Evolutionary conservation across 2,113 vertebrate species (phyloP), one percentile per base, ranked within the genome.

Genomic region (Amphiprion ocellaris): DNA sequence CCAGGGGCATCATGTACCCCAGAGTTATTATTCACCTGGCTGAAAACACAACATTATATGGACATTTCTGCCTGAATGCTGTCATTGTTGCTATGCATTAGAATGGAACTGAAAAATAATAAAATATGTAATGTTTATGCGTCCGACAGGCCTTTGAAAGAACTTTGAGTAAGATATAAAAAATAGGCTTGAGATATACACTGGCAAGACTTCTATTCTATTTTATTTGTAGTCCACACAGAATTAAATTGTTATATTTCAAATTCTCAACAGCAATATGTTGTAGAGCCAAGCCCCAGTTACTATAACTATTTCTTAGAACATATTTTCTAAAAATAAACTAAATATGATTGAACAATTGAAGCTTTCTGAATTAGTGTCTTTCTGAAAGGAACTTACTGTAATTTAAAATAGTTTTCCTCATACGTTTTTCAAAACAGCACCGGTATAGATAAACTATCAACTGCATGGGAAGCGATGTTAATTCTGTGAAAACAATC

Each of bases 1-100:
- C 58, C 73, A 50, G 52, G 74, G 77, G 52, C 81, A 82, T 87
- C 82, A 60, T 59, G 30, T 73, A 62, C 56, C 85, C 74, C 26
- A 58, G 61, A 59, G 21, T 46, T 67, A 28, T 15, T 16, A 56
- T 71, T 71, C 77, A 67, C 28, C 66, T 50, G 19, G 54, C 41
- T 46, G 41, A 81, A 82, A 62, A 69, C 59, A 54, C 19, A 60
- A 65, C 8, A 61, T 58, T 53, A 65, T 28, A 2, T 11, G 21
- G 14, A 26, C 24, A 17, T 68, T 77, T 80, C 26, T 59, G 23
- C 10, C 19, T 69, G n/a, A 69, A 56, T 74, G 54, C 71, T 56
- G 60, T 63, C 65, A 62, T 12, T 59, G 56, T 47, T 26, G 68
- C 24, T 60, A 39, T 60, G 52, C 39, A 44, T 64, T 77, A 53